phyloP scores from a whole-genome alignment of 2,888 invertebrate genomes.

The Conistra vaccinii region DNA sequence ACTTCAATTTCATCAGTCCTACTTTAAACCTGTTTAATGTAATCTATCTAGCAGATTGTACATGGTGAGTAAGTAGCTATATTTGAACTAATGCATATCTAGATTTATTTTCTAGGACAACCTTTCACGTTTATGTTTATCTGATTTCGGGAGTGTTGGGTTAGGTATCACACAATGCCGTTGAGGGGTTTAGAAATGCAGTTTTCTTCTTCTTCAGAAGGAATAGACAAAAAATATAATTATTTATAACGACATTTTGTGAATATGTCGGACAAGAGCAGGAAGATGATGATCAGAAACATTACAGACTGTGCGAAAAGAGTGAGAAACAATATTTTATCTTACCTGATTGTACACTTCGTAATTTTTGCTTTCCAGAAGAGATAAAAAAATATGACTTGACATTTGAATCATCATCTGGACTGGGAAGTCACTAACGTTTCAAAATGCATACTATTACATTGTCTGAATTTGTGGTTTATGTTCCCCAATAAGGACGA shows the following conservation, averaged over 20 bases:
- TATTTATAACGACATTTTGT: too few species aligned
- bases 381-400: too few species aligned
- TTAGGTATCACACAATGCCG: neutral
- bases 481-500: too few species aligned
- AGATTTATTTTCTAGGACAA: constrained; percentile 54
- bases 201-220: too few species aligned
- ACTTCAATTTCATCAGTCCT: constrained; percentile 20
- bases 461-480: too few species aligned
- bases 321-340: neutral
- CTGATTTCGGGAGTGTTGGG: constrained; percentile 27
- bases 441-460: too few species aligned
- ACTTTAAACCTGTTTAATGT: constrained; percentile 43
- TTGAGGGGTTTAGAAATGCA: neutral
- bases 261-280: too few species aligned
- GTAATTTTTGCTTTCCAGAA: neutral
- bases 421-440: neutral
- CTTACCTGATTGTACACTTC: neutral
- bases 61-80: constrained; percentile 11
- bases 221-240: too few species aligned
- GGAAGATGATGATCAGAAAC: too few species aligned
- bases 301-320: neutral
- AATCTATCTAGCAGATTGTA: constrained; percentile 17
- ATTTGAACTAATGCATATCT: constrained; percentile 36
- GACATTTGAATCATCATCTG: neutral
- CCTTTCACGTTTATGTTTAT: constrained; percentile 29